Base-by-base conservation (phyloP, 2,888 invertebrate genomes). In the Philaethria dido region DNA sequence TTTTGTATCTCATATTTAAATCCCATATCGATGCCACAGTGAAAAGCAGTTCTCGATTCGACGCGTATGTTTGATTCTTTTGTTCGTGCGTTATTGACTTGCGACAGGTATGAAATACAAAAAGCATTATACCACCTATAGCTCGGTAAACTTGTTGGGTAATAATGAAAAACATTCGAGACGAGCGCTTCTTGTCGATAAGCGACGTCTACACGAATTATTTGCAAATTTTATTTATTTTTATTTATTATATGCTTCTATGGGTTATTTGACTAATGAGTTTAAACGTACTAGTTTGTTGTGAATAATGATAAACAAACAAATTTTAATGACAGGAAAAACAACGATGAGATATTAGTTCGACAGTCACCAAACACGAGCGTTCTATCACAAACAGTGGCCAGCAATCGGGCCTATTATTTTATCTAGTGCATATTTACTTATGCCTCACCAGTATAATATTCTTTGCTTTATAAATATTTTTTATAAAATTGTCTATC, bases 11-110 rank as follows among this genome's bases (percentile, higher is more conserved):
- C 16, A 75, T 70, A 74, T 78, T 76, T 71, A 70, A 78, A 79
- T 73, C 77, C 77, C 74, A 72, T 78, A 79, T 80, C 80, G 80
- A 83, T 81, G 82, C 82, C 81, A 79, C 81, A 78, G 84, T 81
- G 83, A 85, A 87, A 86, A 84, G 80, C 81, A 79, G 80, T 79
- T 78, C 77, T 79, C 83, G 77, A 88, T 89, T 90, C 84, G 88
- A 81, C 84, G 81, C 86, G 86, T 87, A 81, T 85, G 87, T 89
- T 87, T 83, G 81, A 75, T 85, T 88, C 89, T 89, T 88, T 91
- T 91, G 89, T 91, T 85, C 78, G 75, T 77, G 70, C 72, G 80
- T 83, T 86, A 87, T 86, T 80, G 80, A 84, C 80, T 79, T 76
- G 78, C 80, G 77, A 74, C 79, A 82, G 80, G 81, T 80, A 79